Percentiles rank a stretch among this genome's conserved stretches.
phyloP scores from a whole-genome alignment of 2,113 vertebrate genomes.

The Jacana jacana region DNA sequence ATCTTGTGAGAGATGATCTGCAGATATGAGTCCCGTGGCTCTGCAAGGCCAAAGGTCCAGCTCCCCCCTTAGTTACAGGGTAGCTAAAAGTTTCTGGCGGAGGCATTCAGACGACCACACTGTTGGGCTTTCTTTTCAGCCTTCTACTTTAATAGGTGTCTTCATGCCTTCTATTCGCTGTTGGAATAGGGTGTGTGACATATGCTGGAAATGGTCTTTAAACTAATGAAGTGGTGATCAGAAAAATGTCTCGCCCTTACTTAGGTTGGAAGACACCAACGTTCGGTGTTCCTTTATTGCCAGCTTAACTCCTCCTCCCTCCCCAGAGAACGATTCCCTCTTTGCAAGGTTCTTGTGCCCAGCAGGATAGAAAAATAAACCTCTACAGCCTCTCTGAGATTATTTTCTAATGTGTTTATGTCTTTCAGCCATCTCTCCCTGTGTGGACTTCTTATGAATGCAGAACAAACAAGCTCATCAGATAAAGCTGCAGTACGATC shows the following conservation, averaged over 20 bases:
- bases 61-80: neutral
- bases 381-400: neutral
- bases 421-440: neutral
- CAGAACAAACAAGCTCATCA: neutral
- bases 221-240: neutral
- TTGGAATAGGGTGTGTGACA: neutral
- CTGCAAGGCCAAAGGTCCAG: neutral
- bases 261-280: neutral
- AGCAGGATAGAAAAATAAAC: neutral
- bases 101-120: neutral
- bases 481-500: neutral
- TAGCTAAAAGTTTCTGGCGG: neutral
- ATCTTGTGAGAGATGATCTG: neutral
- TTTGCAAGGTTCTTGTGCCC: neutral
- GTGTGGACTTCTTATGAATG: neutral
- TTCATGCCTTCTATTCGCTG: neutral
- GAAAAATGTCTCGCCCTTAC: neutral
- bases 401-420: neutral
- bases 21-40: neutral
- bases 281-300: neutral
- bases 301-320: neutral
- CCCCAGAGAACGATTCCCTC: neutral
- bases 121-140: neutral
- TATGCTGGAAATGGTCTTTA: fast-evolving
- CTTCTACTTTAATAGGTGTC: neutral